These are phyloP conservation scores for Paraplagusia blochii DNA, from an alignment of 2,113 vertebrate species.

Conservation along the genomic window DNA sequence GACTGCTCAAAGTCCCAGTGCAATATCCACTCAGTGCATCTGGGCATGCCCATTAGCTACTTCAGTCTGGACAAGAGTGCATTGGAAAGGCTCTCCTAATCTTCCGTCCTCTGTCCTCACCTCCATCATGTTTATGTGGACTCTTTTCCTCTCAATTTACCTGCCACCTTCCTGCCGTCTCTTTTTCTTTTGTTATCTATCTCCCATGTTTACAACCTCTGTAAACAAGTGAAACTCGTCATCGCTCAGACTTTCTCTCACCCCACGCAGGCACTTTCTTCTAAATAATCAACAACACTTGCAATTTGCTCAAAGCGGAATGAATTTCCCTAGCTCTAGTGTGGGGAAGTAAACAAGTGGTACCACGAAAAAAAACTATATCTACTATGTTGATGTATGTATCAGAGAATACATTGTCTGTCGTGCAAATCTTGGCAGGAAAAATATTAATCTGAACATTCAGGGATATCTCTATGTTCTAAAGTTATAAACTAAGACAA, in stretches of 20 bases:
- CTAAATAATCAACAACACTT: constrained; percentile 37
- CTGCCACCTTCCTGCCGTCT: constrained; percentile 15
- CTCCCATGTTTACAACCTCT: constrained; percentile 38
- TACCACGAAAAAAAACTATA: constrained; percentile 63
- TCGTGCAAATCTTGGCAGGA: constrained; percentile 34
- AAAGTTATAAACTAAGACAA: too few relatives aligned
- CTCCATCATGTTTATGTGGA: constrained; percentile 22
- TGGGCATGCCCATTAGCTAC: constrained; percentile 73
- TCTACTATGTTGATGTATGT: constrained; percentile 61
- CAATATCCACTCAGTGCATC: constrained; percentile 74
- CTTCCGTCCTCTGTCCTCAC: constrained; percentile 29
- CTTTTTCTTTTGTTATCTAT: constrained; percentile 31
- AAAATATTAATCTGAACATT: constrained; percentile 25
- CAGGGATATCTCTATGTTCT: constrained; percentile 12
- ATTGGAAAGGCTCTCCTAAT: constrained; percentile 55
- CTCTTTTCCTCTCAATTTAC: constrained; percentile 36
- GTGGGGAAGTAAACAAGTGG: constrained; percentile 44
- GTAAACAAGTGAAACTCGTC: constrained; percentile 21
- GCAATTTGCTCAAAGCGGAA: constrained; percentile 41
- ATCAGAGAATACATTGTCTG: constrained; percentile 48
- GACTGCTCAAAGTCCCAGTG: constrained; percentile 71
- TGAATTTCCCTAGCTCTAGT: constrained; percentile 49
- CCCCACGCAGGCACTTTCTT: neutral
- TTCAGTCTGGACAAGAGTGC: constrained; percentile 57
- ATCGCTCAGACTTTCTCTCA: constrained; percentile 1